Evolutionary conservation across 2,888 invertebrate genomes (phyloP), one percentile per base, ranked within the genome.

Genomic region (Glaucopsyche alexis): DNA sequence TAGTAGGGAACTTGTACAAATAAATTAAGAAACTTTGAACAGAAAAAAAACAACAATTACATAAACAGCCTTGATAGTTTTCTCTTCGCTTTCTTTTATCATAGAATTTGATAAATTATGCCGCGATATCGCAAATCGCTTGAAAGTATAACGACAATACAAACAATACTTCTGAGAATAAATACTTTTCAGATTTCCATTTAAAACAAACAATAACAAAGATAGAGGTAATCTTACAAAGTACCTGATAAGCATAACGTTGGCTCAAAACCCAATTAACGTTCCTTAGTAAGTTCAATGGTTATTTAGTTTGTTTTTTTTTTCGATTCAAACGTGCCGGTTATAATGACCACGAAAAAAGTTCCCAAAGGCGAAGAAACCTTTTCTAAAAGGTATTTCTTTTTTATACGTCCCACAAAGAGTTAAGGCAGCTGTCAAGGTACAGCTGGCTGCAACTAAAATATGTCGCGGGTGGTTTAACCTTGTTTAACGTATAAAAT

Each of bases 381-480:
- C 74, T 76, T 87, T 88, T 87, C 87, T 86, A 86, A 87, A 90
- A 88, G 86, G 88, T 89, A 89, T 78, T 77, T 79, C 81, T 85
- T 87, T 88, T 87, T 84, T 85, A 85, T 81, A 77, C 75, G 79
- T 81, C 81, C 81, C 78, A 90, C 88, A 91, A 88, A 88, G 89
- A 86, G 84, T 83, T 85, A 80, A 81, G 80, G 81, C 91, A 91
- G 91, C 89, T 91, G 92, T 83, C 80, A 76, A 77, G 76, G 77
- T 85, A 84, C 91, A 91, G 87, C 91, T 88, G 90, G 86, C 83
- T 79, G 78, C 79, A 78, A 78, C 80, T 77, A 76, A 80, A 78
- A 79, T 42, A 42, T 80, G 79, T 76, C 76, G 77, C 78, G 76
- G 77, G 70, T 38, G 67, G 77, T 77, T n/a, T n/a, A n/a, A n/a